Percentiles rank a stretch among this genome's conserved stretches.
phyloP scores from a whole-genome alignment of 35 echinoderm and acorn worm species.

The Apostichopus californicus region DNA sequence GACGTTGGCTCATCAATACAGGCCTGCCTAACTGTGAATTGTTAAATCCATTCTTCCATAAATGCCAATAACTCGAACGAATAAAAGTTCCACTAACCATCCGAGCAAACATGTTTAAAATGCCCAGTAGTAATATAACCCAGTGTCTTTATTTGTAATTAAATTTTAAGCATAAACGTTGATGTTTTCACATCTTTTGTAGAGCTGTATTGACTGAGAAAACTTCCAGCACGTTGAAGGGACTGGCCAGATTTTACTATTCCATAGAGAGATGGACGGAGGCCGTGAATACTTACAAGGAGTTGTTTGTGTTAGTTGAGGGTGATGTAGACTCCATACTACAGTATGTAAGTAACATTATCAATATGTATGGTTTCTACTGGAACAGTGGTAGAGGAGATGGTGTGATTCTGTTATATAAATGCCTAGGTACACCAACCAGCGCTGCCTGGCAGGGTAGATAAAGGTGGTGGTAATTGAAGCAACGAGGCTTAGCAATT shows the following conservation, averaged over 20 bases:
- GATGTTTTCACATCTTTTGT: neutral
- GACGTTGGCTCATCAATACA: neutral
- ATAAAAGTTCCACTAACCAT: too few relatives aligned
- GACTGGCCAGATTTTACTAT: slow-evolving; percentile 19
- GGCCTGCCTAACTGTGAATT: neutral
- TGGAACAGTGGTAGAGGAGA: too few relatives aligned
- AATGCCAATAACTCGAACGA: too few relatives aligned
- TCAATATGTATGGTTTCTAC: too few relatives aligned
- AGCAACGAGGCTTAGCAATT: too few relatives aligned
- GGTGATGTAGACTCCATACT: slow-evolving; percentile 6
- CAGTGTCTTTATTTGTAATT: neutral
- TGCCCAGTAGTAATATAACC: too few relatives aligned
- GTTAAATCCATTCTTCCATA: too few relatives aligned
- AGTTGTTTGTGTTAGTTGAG: neutral
- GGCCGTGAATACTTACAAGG: slow-evolving; percentile 9
- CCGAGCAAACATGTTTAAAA: too few relatives aligned
- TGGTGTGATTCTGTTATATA: too few relatives aligned
- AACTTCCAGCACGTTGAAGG: neutral
- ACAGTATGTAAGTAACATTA: slow-evolving; percentile 7
- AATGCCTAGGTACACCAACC: too few relatives aligned
- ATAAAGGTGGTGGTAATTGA: too few relatives aligned
- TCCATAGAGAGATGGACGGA: neutral
- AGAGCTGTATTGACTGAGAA: slow-evolving; percentile 19
- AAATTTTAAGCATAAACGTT: neutral
- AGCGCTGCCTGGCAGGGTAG: too few relatives aligned